Base-by-base conservation (phyloP, 2,888 invertebrate genomes). In the Agriotes lineatus region DNA sequence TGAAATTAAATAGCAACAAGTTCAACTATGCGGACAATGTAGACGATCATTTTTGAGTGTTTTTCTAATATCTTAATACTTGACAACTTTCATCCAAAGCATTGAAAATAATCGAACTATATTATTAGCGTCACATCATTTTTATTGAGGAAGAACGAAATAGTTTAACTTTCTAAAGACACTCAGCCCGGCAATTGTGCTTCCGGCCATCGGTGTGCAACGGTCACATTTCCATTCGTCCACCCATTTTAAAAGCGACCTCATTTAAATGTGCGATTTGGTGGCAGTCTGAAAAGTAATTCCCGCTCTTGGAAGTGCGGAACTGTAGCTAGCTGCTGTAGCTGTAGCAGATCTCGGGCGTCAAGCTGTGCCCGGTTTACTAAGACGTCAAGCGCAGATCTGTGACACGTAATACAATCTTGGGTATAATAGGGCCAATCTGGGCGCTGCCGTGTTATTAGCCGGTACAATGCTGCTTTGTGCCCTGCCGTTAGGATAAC, bases 401-500 rank as follows among this genome's bases (percentile, higher is more conserved):
- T 75, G 77, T 77, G 77, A 78, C 80, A 78, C 76, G 81, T 82
- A 82, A 82, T 82, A 82, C 80, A 83, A 83, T 83, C 83, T 82
- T 79, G 76, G 77, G 79, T 77, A 82, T 82, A 83, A 83, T 83
- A 81, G 82, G 81, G 79, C 81, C 82, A 82, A 83, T 82, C 81
- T 80, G 72, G 72, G 72, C 73, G 75, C 74, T 74, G 76, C 77
- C 77, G 77, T 79, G 79, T 81, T 80, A 81, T 82, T 81, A 81
- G 78, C 74, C 78, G 75, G 71, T 77, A 81, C 80, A 80, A 81
- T 80, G 72, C 76, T 73, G 74, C 77, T 79, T 77, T 77, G 77
- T 76, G 73, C 78, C 75, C 72, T 58, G 71, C 74, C 72, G 73
- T 77, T 77, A 72, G 74, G 75, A 79, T 77, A 79, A 79, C 76